phyloP scores from a whole-genome alignment of 2,888 invertebrate genomes.

The Anorthoa munda region DNA sequence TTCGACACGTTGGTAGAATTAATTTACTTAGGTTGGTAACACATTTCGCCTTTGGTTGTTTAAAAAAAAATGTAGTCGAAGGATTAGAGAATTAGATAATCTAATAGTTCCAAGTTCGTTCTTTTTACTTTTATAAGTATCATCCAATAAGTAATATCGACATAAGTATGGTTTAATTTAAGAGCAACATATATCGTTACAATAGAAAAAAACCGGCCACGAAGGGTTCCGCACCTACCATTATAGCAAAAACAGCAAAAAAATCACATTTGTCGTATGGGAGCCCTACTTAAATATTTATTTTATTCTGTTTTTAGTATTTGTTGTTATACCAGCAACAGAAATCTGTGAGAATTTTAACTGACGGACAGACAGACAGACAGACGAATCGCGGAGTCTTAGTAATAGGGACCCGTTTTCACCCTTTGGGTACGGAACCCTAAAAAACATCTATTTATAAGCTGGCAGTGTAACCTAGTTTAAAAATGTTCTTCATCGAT shows the following conservation, averaged over 20 bases:
- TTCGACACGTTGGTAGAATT: slow-evolving; percentile 70
- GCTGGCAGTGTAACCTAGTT: neutral
- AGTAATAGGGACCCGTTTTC: no score
- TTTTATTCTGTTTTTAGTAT: no score
- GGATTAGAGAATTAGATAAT: neutral
- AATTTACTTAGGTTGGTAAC: slow-evolving; percentile 57
- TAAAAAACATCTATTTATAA: slow-evolving; percentile 3
- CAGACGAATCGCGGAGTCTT: no score
- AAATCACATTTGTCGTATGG: no score
- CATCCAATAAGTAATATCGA: neutral
- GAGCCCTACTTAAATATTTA: no score
- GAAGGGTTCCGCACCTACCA: no score
- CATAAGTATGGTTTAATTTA: neutral
- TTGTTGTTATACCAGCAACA: no score
- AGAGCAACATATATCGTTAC: neutral
- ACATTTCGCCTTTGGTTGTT: slow-evolving; percentile 33
- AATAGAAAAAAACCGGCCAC: neutral
- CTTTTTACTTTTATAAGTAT: neutral
- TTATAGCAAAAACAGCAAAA: no score
- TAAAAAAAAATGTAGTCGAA: neutral
- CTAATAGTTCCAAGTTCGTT: neutral
- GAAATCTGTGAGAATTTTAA: no score
- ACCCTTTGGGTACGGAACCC: no score
- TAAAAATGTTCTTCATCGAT: slow-evolving; percentile 66
- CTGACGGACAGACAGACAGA: no score